Evolutionary conservation across 2,888 invertebrate genomes (phyloP).

Genomic region (Nephrocerus scutellatus): DNA sequence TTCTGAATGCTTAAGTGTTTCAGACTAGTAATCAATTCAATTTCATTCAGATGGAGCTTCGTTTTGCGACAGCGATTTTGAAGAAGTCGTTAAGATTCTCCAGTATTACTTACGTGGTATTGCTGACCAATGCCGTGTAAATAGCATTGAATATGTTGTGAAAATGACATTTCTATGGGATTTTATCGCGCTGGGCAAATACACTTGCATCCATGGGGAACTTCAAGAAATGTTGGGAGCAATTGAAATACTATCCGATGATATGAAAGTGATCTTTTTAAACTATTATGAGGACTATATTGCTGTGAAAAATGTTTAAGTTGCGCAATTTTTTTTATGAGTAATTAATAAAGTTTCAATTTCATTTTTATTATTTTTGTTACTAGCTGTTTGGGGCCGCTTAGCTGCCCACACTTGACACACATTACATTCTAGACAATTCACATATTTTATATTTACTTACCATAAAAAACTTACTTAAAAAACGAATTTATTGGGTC

Average conservation of each 20-base stretch:
- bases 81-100: conserved; percentile 22
- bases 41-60: conserved; percentile 18
- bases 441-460: no score
- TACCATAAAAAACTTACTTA: no score
- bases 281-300: conserved; percentile 1
- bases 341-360: no score
- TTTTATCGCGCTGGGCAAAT: not conserved
- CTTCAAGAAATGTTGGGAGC: not conserved
- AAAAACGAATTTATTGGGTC: no score
- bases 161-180: not conserved
- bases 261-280: not conserved
- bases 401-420: no score
- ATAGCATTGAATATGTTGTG: conserved; percentile 24
- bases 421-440: no score
- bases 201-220: not conserved
- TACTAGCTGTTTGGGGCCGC: no score
- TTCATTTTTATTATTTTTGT: no score
- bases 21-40: no score
- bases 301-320: no score
- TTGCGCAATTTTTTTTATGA: no score
- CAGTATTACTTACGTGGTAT: conserved; percentile 22
- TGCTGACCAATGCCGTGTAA: conserved; percentile 18
- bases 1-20: not conserved
- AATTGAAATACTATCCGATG: not conserved
- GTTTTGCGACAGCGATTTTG: conserved; percentile 26